Percentiles rank a stretch among this genome's conserved stretches.
phyloP scores from a whole-genome alignment of 1,140 invertebrate genomes.

The Solen grandis region DNA sequence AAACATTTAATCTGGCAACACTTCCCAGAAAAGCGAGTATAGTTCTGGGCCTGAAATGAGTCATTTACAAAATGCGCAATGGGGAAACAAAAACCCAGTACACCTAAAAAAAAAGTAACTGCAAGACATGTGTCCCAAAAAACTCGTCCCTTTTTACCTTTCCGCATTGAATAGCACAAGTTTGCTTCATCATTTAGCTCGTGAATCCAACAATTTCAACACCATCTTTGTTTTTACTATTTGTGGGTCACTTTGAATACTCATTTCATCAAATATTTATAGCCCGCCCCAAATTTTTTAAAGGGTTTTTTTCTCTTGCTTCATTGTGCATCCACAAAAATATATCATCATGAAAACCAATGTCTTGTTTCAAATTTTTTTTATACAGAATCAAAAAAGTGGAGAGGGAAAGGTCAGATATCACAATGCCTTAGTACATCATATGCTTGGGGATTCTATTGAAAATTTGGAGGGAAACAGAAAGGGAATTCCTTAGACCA shows the following conservation, averaged over 20 bases:
- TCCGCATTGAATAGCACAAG: not conserved
- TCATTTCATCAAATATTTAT: constrained; percentile 54
- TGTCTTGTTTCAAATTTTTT: constrained; percentile 48
- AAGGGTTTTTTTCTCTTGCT: constrained; percentile 23
- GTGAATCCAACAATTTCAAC: constrained; percentile 36
- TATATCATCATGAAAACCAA: constrained; percentile 34
- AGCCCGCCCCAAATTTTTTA: constrained; percentile 38
- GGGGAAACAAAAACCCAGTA: constrained; percentile 56
- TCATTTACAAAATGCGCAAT: constrained; percentile 53
- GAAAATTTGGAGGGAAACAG: not conserved
- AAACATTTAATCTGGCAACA: constrained; percentile 23
- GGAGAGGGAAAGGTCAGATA: constrained; percentile 36
- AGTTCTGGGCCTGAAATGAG: constrained; percentile 42
- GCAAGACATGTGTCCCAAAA: constrained; percentile 49
- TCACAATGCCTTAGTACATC: not conserved
- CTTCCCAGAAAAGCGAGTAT: constrained; percentile 44
- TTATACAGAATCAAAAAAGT: constrained; percentile 37
- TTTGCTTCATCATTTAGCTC: constrained; percentile 31
- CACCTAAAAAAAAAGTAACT: constrained; percentile 56
- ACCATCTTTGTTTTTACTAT: not conserved
- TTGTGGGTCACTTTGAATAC: constrained; percentile 36
- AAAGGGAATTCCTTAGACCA: constrained; percentile 8
- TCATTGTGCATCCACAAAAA: constrained; percentile 54
- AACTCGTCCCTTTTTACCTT: constrained; percentile 18
- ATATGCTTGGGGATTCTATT: constrained; percentile 19